phyloP scores from a whole-genome alignment of 2,797 vertebrate species.

The Paguma larvata region DNA sequence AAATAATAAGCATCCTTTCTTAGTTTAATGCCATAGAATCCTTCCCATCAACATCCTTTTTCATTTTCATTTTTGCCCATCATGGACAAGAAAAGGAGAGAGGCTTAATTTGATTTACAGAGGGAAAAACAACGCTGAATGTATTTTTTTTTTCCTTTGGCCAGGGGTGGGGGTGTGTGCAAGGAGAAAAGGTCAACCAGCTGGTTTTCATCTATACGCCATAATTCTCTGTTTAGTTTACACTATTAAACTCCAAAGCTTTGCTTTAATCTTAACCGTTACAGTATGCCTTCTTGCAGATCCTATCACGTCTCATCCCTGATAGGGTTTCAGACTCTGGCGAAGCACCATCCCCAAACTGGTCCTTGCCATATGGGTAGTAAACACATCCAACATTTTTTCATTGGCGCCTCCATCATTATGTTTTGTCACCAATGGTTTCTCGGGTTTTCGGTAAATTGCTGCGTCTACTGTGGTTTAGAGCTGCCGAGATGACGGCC shows the following conservation, averaged over 20 bases:
- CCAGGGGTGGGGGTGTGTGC: not conserved
- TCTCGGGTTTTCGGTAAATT: slow-evolving; percentile 88
- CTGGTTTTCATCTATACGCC: slow-evolving; percentile 89
- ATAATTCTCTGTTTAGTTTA: slow-evolving; percentile 91
- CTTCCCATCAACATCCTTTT: slow-evolving; percentile 77
- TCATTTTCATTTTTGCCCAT: slow-evolving; percentile 79
- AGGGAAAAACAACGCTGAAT: slow-evolving; percentile 85
- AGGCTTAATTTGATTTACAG: slow-evolving; percentile 87
- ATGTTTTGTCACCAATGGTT: slow-evolving; percentile 89
- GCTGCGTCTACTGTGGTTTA: slow-evolving; percentile 87
- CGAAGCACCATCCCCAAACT: slow-evolving; percentile 85
- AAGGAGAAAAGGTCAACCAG: slow-evolving; percentile 84
- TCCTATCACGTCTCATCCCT: slow-evolving; percentile 88
- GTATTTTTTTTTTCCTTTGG: slow-evolving; percentile 80
- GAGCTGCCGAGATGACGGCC: slow-evolving; percentile 83
- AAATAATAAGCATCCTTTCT: slow-evolving; percentile 81
- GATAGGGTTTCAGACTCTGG: slow-evolving; percentile 87
- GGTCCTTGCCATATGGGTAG: slow-evolving; percentile 86
- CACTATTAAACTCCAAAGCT: slow-evolving; percentile 88
- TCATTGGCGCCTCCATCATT: slow-evolving; percentile 89
- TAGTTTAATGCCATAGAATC: slow-evolving; percentile 74
- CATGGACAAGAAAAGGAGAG: slow-evolving; percentile 84
- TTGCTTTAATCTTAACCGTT: slow-evolving; percentile 89
- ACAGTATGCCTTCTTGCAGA: slow-evolving; percentile 88
- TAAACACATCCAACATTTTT: slow-evolving; percentile 89